Evolutionary conservation across 2,113 vertebrate species (phyloP).

Genomic region (Lagopus muta): DNA sequence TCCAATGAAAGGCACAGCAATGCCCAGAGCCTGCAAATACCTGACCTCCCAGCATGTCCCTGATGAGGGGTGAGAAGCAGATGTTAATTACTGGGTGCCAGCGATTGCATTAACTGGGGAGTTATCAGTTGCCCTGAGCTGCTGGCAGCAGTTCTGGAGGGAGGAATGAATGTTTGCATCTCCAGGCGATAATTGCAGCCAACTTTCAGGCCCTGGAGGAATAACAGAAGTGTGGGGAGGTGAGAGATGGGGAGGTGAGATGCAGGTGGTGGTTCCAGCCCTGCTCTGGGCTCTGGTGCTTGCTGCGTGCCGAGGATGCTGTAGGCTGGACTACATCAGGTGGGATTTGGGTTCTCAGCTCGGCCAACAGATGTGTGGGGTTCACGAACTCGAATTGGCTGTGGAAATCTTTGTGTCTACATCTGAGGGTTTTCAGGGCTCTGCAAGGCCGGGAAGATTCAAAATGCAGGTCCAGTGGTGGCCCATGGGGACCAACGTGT

Average conservation of each 20-base stretch:
- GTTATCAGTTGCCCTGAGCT: not conserved
- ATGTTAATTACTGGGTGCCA: not conserved
- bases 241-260: not conserved
- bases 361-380: fast-evolving
- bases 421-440: not conserved
- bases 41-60: fast-evolving
- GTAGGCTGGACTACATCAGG: fast-evolving
- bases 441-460: not conserved
- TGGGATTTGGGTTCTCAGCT: not conserved
- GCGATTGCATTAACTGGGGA: fast-evolving
- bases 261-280: fast-evolving
- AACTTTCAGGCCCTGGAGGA: not conserved
- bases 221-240: fast-evolving
- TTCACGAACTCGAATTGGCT: fast-evolving
- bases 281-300: fast-evolving
- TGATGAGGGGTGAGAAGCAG: not conserved
- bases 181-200: not conserved
- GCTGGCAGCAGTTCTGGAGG: not conserved
- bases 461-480: not conserved
- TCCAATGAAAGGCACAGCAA: not conserved
- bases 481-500: not conserved
- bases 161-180: not conserved
- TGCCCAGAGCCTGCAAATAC: not conserved
- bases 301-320: not conserved
- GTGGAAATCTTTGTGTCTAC: not conserved